Conservation (phyloP, 1,140 invertebrate species). For the Polypedilum vanderplanki region DNA sequence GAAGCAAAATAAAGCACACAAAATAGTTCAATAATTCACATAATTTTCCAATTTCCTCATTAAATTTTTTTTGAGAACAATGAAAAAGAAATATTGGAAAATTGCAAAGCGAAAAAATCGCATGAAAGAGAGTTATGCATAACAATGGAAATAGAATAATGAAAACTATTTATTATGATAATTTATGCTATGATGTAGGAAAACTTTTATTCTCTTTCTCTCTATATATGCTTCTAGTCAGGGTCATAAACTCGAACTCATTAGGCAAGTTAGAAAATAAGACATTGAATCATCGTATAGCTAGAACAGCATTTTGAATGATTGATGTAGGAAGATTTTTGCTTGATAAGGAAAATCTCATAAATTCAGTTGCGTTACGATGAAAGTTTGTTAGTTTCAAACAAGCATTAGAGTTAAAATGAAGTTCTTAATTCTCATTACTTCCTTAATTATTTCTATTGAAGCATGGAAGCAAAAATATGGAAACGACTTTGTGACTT, state of each 20-base stretch:
- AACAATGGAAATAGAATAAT: not conserved
- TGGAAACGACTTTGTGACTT: constrained; percentile 24
- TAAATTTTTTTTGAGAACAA: not conserved
- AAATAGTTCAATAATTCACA: not conserved
- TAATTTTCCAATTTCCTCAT: constrained; percentile 7
- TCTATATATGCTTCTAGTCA: not conserved
- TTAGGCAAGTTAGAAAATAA: not conserved
- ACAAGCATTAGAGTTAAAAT: not conserved
- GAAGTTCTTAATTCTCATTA: constrained; percentile 1
- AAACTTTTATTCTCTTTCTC: not conserved
- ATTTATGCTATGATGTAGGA: not conserved
- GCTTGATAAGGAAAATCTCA: not conserved
- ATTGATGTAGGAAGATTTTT: not conserved
- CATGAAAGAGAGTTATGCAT: not conserved
- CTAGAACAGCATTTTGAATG: not conserved
- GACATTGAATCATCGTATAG: not conserved
- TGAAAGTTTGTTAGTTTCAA: not conserved
- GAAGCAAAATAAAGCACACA: not conserved
- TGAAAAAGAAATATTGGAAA: not conserved
- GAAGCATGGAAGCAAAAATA: not conserved
- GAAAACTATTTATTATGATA: not conserved
- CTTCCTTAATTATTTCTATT: not conserved
- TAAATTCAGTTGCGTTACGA: not conserved
- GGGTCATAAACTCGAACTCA: not conserved
- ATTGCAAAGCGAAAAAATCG: not conserved